A percentile compares a stretch with the other conserved stretches of the same genome.
Evolutionary conservation across 1,140 invertebrate species (phyloP).

Genomic region (Drosophila funebris): DNA sequence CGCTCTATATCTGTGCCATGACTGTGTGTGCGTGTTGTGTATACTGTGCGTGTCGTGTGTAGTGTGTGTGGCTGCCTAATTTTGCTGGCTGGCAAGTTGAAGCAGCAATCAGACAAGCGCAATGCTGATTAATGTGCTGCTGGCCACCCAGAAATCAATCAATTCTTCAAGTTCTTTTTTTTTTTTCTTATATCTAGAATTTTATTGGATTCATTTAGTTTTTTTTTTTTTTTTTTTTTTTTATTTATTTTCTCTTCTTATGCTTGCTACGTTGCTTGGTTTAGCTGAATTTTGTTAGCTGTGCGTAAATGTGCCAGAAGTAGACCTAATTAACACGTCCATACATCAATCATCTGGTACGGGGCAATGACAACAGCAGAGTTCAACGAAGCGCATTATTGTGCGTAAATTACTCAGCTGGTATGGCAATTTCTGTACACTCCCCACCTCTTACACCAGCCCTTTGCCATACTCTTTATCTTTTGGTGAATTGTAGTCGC

Average conservation of each 20-base stretch:
- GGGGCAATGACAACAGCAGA: slow-evolving; percentile 46
- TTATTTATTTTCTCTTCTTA: slow-evolving; percentile 3
- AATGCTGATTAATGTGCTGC: slow-evolving; percentile 75
- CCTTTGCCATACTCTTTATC: slow-evolving; percentile 9
- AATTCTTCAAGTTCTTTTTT: slow-evolving; percentile 72
- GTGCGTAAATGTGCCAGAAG: slow-evolving; percentile 58
- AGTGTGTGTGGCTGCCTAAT: slow-evolving; percentile 36
- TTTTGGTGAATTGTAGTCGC: slow-evolving; percentile 2
- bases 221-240: slow-evolving; percentile 6
- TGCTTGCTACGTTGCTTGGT: not conserved
- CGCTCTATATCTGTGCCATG: not conserved
- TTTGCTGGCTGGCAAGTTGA: slow-evolving; percentile 33
- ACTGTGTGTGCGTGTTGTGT: not conserved
- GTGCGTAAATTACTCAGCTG: slow-evolving; percentile 75
- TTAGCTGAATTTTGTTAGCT: slow-evolving; percentile 15
- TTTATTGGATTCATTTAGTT: slow-evolving; percentile 60
- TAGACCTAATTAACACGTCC: slow-evolving; percentile 81
- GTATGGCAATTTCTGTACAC: slow-evolving; percentile 26
- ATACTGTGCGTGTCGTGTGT: too few relatives aligned
- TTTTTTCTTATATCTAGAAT: slow-evolving; percentile 40
- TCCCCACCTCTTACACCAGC: not conserved
- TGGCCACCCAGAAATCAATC: slow-evolving; percentile 71
- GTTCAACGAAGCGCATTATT: slow-evolving; percentile 79
- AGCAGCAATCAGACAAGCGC: slow-evolving; percentile 66
- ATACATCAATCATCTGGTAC: slow-evolving; percentile 79